phyloP scores from a whole-genome alignment of 2,797 vertebrate species.

The Paramormyrops hopkinsi region DNA sequence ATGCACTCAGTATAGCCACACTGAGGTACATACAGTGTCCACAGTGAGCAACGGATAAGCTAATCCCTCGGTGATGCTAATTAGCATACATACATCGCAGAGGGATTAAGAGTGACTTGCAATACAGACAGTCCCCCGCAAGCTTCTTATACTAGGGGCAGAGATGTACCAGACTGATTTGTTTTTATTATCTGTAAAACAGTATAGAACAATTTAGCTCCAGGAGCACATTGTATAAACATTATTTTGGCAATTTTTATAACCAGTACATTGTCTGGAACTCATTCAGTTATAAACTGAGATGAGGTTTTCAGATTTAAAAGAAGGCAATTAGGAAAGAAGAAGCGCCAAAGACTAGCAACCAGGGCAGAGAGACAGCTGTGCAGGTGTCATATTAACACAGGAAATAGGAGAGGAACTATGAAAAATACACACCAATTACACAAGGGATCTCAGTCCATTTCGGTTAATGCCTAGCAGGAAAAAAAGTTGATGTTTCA shows the following conservation, averaged over 20 bases:
- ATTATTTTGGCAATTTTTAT: conserved; percentile 23
- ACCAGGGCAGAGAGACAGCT: background rate
- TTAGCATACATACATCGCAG: conserved; percentile 1
- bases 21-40: background rate
- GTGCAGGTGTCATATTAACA: background rate
- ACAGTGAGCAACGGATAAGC: background rate
- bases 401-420: background rate
- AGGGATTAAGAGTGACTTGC: conserved; percentile 1
- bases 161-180: conserved; percentile 1
- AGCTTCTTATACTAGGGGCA: background rate
- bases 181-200: conserved; percentile 21
- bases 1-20: background rate
- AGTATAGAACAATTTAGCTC: background rate
- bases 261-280: conserved; percentile 1
- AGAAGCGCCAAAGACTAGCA: background rate
- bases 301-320: background rate
- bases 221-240: conserved; percentile 9
- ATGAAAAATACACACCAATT: background rate
- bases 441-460: background rate
- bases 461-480: background rate
- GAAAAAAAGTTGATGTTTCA: background rate
- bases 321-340: background rate
- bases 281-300: background rate
- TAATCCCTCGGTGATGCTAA: background rate
- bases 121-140: background rate